phyloP scores from a whole-genome alignment of 2,113 vertebrate genomes.

The Mesembrinibis cayennensis region DNA sequence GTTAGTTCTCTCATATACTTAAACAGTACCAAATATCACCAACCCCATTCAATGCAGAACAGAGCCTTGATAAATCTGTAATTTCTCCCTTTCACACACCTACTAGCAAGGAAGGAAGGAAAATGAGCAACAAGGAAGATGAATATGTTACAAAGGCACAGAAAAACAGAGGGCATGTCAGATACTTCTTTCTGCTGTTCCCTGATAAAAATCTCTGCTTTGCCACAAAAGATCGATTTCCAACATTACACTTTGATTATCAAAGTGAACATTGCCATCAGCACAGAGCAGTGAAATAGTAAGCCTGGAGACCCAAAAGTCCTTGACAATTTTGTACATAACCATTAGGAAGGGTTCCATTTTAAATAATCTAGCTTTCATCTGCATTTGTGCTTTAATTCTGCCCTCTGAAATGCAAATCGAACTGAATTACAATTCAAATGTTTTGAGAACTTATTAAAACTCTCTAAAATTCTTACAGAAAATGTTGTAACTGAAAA shows the following conservation, averaged over 20 bases:
- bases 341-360: neutral
- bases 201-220: neutral
- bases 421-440: neutral
- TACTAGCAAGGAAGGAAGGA: neutral
- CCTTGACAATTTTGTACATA: neutral
- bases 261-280: neutral
- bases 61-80: neutral
- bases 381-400: neutral
- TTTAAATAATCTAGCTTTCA: neutral
- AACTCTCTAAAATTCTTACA: neutral
- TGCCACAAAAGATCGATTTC: neutral
- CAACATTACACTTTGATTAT: neutral
- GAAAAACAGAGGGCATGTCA: neutral
- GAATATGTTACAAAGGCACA: neutral
- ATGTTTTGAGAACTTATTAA: neutral
- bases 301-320: neutral
- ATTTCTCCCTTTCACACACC: neutral
- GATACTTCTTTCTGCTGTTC: neutral
- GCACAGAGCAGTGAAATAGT: neutral
- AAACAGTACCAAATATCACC: neutral
- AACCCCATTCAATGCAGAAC: neutral
- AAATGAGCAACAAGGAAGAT: neutral
- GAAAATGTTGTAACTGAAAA: neutral
- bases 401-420: neutral
- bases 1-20: neutral